These are phyloP conservation scores for Ichneumoninae sp. DNA, from an alignment of 2,888 invertebrate genomes.

Conservation along the genomic window DNA sequence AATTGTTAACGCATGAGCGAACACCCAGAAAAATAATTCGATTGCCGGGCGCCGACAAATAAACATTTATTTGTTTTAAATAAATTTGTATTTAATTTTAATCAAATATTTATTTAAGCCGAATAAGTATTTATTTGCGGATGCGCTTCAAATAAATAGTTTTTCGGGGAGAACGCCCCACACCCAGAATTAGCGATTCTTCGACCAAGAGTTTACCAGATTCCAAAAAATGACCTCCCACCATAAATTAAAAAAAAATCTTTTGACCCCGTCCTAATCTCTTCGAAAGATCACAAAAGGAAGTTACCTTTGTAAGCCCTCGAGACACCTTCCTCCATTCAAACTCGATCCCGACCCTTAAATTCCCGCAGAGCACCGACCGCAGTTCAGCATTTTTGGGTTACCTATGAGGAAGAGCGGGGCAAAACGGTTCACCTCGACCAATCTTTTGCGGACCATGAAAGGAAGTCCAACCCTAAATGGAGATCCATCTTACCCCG, in stretches of 20 bases:
- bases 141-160: too few relatives aligned
- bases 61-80: too few relatives aligned
- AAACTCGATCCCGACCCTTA: not conserved
- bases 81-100: too few relatives aligned
- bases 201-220: not conserved
- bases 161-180: too few relatives aligned
- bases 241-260: not conserved
- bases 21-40: not conserved
- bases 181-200: not conserved
- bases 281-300: not conserved
- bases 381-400: conserved; percentile 13
- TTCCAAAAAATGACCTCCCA: not conserved
- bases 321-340: conserved; percentile 1
- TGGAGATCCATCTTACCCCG: not conserved
- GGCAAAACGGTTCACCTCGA: not conserved
- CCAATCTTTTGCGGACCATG: not conserved
- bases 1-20: not conserved
- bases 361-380: conserved; percentile 33
- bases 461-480: not conserved
- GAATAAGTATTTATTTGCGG: too few relatives aligned
- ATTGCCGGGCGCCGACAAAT: too few relatives aligned
- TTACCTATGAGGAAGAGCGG: not conserved
- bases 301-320: not conserved
- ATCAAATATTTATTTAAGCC: too few relatives aligned
- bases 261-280: not conserved